These are phyloP conservation scores for Myanophis thanlyinensis DNA, from an alignment of 2,113 vertebrate species.

Conservation along the genomic window DNA sequence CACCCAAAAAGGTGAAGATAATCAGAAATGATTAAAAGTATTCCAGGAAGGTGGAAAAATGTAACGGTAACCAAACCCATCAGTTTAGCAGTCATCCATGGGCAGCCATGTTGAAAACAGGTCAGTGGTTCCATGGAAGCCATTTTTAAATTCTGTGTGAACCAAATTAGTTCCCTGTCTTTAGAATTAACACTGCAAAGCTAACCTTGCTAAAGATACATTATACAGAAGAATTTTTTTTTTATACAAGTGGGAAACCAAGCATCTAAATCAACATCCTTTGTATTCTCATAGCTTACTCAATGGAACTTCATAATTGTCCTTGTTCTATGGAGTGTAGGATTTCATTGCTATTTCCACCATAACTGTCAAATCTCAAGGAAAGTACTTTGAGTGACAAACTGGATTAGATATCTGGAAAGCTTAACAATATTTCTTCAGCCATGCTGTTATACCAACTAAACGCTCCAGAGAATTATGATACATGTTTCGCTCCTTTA, in stretches of 20 bases:
- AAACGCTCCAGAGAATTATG: not conserved
- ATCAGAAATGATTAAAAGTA: not conserved
- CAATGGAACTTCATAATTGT: not conserved
- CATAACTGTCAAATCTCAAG: not conserved
- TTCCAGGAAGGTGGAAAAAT: not conserved
- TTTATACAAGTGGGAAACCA: not conserved
- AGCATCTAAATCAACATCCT: not conserved
- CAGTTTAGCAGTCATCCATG: not conserved
- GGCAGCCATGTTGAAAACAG: not conserved
- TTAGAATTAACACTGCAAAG: not conserved
- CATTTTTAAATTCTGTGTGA: not conserved
- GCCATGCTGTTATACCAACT: not conserved
- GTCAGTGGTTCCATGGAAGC: not conserved
- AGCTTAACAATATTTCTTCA: not conserved
- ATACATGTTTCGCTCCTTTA: not conserved
- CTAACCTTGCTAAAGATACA: not conserved
- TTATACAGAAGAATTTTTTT: not conserved
- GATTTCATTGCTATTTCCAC: not conserved
- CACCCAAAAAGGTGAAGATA: not conserved
- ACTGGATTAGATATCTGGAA: not conserved
- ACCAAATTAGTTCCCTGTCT: not conserved
- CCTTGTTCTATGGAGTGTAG: not conserved
- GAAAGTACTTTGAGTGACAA: not conserved
- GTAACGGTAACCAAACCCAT: not conserved
- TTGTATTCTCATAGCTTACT: not conserved